phyloP scores from a whole-genome alignment of 2,888 invertebrate genomes.

The Leptinotarsa tumamoca region DNA sequence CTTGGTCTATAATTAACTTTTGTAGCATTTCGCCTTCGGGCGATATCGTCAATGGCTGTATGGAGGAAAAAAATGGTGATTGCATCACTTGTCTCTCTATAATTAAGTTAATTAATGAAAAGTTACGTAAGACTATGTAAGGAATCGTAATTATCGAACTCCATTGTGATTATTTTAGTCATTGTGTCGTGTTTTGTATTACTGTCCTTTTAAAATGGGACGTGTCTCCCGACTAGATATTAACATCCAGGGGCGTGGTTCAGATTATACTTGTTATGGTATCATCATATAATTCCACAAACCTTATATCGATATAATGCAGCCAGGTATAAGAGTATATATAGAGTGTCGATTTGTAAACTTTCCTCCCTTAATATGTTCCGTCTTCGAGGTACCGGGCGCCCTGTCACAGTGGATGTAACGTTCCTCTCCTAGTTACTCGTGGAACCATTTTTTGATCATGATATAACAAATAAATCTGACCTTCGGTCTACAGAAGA shows the following conservation, averaged over 20 bases:
- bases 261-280: background rate
- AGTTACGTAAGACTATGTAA: slow-evolving; percentile 59
- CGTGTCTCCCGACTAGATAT: background rate
- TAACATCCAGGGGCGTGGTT: background rate
- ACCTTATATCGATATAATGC: background rate
- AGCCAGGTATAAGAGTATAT: background rate
- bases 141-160: slow-evolving; percentile 58
- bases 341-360: too few relatives aligned
- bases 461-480: too few relatives aligned
- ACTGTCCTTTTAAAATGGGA: slow-evolving; percentile 26
- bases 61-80: slow-evolving; percentile 55
- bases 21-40: slow-evolving; percentile 56
- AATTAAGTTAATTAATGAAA: slow-evolving; percentile 60
- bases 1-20: slow-evolving; percentile 62
- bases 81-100: slow-evolving; percentile 61
- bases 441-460: too few relatives aligned
- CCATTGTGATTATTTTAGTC: slow-evolving; percentile 51
- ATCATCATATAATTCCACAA: background rate
- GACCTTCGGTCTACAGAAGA: too few relatives aligned
- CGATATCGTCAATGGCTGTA: slow-evolving; percentile 55
- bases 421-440: too few relatives aligned
- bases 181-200: slow-evolving; percentile 42
- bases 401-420: too few relatives aligned
- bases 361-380: too few relatives aligned
- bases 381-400: too few relatives aligned